Percentiles rank a stretch among this genome's conserved stretches.
These are phyloP conservation scores for Pterostichus madidus DNA, from an alignment of 2,888 invertebrate species.

Conservation along the genomic window DNA sequence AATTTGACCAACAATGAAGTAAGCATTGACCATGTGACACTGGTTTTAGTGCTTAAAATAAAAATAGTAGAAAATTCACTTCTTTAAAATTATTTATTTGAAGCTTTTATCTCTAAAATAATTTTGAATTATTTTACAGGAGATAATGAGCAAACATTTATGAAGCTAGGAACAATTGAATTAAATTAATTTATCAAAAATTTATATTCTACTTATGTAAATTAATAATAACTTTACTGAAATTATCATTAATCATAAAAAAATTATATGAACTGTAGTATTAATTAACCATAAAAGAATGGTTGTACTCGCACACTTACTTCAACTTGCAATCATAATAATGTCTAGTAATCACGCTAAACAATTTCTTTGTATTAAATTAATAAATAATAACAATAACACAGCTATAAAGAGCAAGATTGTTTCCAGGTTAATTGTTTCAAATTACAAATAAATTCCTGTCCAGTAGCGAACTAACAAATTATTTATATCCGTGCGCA, in stretches of 20 bases:
- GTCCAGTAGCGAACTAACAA: slow-evolving; percentile 43
- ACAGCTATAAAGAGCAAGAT: background rate
- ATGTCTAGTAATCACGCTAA: slow-evolving; percentile 22
- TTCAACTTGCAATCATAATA: background rate
- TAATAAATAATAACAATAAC: slow-evolving; percentile 36
- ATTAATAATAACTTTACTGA: slow-evolving; percentile 27
- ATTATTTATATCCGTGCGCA: slow-evolving; percentile 57
- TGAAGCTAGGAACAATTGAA: slow-evolving; percentile 1
- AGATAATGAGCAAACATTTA: too few relatives aligned
- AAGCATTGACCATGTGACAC: too few relatives aligned
- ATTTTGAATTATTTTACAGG: too few relatives aligned
- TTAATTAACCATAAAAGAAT: slow-evolving; percentile 27
- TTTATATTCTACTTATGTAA: background rate
- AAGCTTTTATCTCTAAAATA: too few relatives aligned
- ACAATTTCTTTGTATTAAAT: slow-evolving; percentile 27
- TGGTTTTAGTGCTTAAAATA: too few relatives aligned
- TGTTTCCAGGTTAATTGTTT: slow-evolving; percentile 56
- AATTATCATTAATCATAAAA: slow-evolving; percentile 19
- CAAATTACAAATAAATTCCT: slow-evolving; percentile 47
- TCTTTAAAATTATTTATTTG: too few relatives aligned
- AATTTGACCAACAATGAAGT: too few relatives aligned
- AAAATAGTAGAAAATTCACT: too few relatives aligned
- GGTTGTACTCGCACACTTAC: background rate
- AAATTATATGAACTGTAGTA: slow-evolving; percentile 1
- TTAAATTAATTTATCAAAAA: slow-evolving; percentile 29